Evolutionary conservation across 2,888 invertebrate species (phyloP), one percentile per base, ranked within the genome.

Genomic region (Caenorhabditis sp.): DNA sequence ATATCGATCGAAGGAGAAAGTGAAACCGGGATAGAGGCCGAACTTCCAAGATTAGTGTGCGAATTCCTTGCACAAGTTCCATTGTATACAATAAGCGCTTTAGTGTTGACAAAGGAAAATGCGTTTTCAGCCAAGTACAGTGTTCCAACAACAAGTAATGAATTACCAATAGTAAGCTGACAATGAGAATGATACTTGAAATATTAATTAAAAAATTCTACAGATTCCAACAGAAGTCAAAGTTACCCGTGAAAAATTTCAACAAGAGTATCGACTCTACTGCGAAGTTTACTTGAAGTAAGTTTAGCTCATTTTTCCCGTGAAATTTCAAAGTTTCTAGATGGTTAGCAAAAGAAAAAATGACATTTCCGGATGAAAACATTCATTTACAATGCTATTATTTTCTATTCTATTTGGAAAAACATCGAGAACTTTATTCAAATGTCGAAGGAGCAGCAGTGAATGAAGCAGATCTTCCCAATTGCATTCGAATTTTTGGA

Each of bases 341-440:
- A 27, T 62, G 66, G 51, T 24, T 73, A 23, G n/a, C 43, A 0
- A 31, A 55, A 5, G 43, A 62, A 0, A 27, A 58, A 54, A 1
- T 8, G 0, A 17, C 66, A 2, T 66, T 73, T 23, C 5, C n/a
- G 1, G 62, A 64, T n/a, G 69, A 69, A 8, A 51, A 55, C 8
- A 14, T 8, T 5, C 57, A 36, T 54, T 54, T 57, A 1, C n/a
- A 23, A 24, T 49, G 50, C 19, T 63, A 19, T 27, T 62, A 51
- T n/a, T 27, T 60, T n/a, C 27, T 68, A 1, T 27, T 73, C 6
- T 73, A 50, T 60, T 24, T 73, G 49, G 73, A 73, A 8, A 55
- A 58, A n/a, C 23, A 69, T 36, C 54, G 62, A 37, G 78, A 78
- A 6, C 50, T 65, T 24, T 78, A 78, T 58, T 71, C 74, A 12